Conservation (phyloP, 2,113 vertebrate species). For the Percopsis transmontana region DNA sequence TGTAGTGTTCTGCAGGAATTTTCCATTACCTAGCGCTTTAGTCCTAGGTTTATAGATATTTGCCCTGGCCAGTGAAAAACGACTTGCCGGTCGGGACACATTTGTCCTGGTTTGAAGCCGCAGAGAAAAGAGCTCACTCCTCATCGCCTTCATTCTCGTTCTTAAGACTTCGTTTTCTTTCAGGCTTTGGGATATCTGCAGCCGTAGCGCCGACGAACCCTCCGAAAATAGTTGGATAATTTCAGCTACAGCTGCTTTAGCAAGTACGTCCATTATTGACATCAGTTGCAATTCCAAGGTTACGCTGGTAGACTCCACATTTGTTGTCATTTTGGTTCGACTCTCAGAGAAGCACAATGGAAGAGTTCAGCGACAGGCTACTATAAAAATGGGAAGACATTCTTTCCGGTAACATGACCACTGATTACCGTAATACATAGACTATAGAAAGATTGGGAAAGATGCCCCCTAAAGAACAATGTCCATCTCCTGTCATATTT, state of each 20-base stretch:
- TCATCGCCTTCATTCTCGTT: conserved; percentile 70
- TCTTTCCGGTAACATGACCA: conserved; percentile 43
- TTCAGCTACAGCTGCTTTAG: conserved; percentile 68
- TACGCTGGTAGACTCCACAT: conserved; percentile 43
- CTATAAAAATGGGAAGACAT: conserved; percentile 1
- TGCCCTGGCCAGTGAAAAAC: conserved; percentile 42
- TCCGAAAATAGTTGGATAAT: conserved; percentile 72
- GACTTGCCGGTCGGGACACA: conserved; percentile 53
- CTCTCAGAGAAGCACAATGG: neutral
- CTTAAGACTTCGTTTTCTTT: conserved; percentile 71
- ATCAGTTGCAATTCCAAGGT: conserved; percentile 68
- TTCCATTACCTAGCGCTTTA: conserved; percentile 50
- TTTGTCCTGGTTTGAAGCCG: conserved; percentile 60
- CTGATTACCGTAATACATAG: conserved; percentile 56
- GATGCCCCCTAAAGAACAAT: too few relatives aligned
- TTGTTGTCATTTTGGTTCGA: conserved; percentile 41
- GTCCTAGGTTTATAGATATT: conserved; percentile 44
- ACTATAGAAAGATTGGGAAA: neutral
- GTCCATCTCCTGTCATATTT: too few relatives aligned
- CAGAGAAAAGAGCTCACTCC: conserved; percentile 70
- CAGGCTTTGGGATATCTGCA: conserved; percentile 67
- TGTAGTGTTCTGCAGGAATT: neutral
- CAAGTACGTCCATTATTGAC: conserved; percentile 74
- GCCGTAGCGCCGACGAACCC: conserved; percentile 57
- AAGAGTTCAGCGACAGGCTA: neutral